Conservation (phyloP, 2,888 invertebrate genomes). For the Cerastis leucographa region DNA sequence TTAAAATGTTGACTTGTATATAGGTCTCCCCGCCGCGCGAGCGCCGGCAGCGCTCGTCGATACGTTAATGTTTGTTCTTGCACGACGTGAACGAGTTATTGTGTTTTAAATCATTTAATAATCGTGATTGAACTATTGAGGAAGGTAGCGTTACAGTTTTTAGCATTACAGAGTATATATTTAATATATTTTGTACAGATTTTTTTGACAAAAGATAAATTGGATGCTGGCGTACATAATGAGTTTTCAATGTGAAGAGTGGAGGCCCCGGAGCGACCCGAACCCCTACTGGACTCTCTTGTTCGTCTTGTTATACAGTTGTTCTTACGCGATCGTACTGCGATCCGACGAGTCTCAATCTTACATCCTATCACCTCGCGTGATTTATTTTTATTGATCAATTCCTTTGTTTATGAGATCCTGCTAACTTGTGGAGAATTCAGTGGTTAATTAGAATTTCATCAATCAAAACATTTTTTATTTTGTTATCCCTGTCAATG, state of each 20-base stretch:
- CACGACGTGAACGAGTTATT: constrained; percentile 88
- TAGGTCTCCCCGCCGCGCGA: constrained; percentile 80
- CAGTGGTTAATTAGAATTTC: constrained; percentile 90
- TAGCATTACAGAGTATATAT: constrained; percentile 91
- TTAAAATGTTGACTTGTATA: constrained; percentile 88
- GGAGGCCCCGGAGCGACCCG: constrained; percentile 86
- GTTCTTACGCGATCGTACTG: constrained; percentile 74
- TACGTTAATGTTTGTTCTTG: constrained; percentile 89
- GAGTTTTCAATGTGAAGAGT: constrained; percentile 89
- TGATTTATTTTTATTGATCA: constrained; percentile 84
- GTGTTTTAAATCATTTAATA: constrained; percentile 91
- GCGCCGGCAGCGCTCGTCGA: constrained; percentile 72
- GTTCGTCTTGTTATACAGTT: constrained; percentile 78
- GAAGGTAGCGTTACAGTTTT: constrained; percentile 90
- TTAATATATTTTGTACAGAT: constrained; percentile 91
- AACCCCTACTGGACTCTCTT: constrained; percentile 81
- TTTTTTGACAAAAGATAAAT: constrained; percentile 91
- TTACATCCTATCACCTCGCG: constrained; percentile 72
- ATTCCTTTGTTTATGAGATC: constrained; percentile 90
- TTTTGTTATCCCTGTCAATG: constrained; percentile 89
- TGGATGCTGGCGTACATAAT: constrained; percentile 90
- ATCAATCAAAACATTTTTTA: constrained; percentile 89
- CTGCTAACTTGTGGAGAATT: constrained; percentile 89
- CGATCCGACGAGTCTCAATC: constrained; percentile 75
- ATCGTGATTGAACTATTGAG: constrained; percentile 90